Evolutionary conservation across 1,140 invertebrate species (phyloP), one percentile per base, ranked within the genome.

Genomic region (Pinna nobilis): DNA sequence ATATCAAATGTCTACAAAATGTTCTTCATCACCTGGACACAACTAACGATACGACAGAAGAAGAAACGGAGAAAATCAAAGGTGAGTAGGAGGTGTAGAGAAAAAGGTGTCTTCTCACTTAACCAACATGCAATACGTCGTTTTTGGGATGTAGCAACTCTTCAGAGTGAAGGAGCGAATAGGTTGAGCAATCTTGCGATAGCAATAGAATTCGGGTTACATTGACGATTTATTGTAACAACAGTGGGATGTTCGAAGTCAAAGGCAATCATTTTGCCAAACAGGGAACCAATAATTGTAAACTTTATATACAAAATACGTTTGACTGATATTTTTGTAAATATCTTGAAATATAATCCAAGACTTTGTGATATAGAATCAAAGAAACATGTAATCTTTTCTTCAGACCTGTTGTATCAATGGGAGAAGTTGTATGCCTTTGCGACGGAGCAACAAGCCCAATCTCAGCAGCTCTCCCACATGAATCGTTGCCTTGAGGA

Each of bases 1-100:
- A 94, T 84, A 91, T 94, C 50, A 91, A 90, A 67, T 93, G 92
- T 82, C 89, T 94, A 82, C 90, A 92, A 39, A 70, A 75, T 76
- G 76, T 86, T 78, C 70, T 71, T 33, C 59, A 71, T 33, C 73
- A 84, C 51, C 74, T 81, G 68, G 64, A 74, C 2, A 33, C 70
- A 23, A n/a, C n/a, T n/a, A 66, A 74, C 79, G 86, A 87, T 74
- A 79, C 78, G 57, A 80, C 76, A 75, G 88, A 77, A 78, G 84
- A 79, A 55, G 80, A 84, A 68, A 41, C 80, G 55, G 71, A 78
- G 6, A 79, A 75, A 61, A 82, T 82, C 33, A 76, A 82, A 71
- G 78, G 81, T 82, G 70, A 77, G 65, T 70, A 47, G 13, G 49
- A 37, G n/a, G n/a, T 9, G 39, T 44, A 11, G 9, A 44, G 9